phyloP scores from a whole-genome alignment of 2,888 invertebrate genomes.

The Incurvaria masculella region DNA sequence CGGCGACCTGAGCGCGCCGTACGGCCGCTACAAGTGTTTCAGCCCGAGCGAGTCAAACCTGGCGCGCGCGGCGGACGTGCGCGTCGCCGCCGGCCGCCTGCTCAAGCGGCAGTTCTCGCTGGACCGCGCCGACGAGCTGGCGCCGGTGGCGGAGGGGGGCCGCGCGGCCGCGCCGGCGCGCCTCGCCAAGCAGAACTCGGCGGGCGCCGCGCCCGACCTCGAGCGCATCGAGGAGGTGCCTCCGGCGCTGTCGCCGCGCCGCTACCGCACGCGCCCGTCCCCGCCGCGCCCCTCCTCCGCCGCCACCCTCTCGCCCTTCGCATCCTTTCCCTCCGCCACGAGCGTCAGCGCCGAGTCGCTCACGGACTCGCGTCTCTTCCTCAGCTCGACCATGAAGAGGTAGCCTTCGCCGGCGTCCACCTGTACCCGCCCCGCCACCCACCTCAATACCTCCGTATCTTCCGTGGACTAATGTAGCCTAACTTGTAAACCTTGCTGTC shows the following conservation, averaged over 20 bases:
- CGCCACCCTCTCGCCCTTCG: background rate
- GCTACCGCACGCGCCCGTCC: slow-evolving; percentile 4
- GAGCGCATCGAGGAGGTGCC: slow-evolving; percentile 58
- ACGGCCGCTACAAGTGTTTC: slow-evolving; percentile 65
- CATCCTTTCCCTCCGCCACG: background rate
- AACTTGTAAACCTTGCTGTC: too few relatives aligned
- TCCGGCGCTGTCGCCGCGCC: slow-evolving; percentile 26
- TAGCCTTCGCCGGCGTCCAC: background rate
- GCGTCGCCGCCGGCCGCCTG: slow-evolving; percentile 24
- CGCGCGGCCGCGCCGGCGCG: slow-evolving; percentile 23
- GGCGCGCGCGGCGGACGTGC: background rate
- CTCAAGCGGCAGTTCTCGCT: slow-evolving; percentile 60
- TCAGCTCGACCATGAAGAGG: background rate
- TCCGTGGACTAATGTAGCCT: too few relatives aligned
- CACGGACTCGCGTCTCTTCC: background rate
- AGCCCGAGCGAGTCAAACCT: slow-evolving; percentile 3
- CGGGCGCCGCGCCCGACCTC: slow-evolving; percentile 58
- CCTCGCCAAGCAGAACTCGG: slow-evolving; percentile 60
- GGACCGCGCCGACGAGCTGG: slow-evolving; percentile 54
- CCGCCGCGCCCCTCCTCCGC: background rate
- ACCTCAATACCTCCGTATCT: too few relatives aligned
- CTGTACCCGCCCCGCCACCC: too few relatives aligned
- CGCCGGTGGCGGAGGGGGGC: slow-evolving; percentile 24
- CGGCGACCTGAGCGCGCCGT: slow-evolving; percentile 68
- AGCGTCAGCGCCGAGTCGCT: background rate